A percentile compares a stretch with the other conserved stretches of the same genome.
Evolutionary conservation across 2,113 vertebrate genomes (phyloP).

Genomic region (Platichthys flesus): DNA sequence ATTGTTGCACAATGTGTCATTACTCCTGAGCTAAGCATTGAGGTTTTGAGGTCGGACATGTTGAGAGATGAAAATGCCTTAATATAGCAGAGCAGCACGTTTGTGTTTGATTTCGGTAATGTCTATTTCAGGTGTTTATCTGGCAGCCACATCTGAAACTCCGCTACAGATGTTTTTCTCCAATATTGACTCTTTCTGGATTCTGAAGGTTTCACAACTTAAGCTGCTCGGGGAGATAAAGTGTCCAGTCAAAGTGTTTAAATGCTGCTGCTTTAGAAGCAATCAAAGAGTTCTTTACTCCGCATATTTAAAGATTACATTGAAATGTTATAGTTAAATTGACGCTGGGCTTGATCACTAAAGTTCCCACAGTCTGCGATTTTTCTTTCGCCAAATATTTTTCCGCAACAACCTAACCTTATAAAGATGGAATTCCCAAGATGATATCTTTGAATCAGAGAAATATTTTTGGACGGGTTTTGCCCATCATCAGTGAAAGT

Average conservation of each 20-base stretch:
- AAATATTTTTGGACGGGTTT: slow-evolving; percentile 42
- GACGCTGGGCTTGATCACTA: neutral
- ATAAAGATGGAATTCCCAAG: slow-evolving; percentile 69
- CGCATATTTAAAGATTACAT: slow-evolving; percentile 38
- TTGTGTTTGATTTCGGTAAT: slow-evolving; percentile 69
- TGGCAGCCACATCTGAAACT: slow-evolving; percentile 71
- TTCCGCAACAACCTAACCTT: slow-evolving; percentile 68
- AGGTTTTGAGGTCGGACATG: slow-evolving; percentile 62
- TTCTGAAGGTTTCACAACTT: slow-evolving; percentile 56
- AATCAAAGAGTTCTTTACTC: slow-evolving; percentile 30
- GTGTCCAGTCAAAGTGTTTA: slow-evolving; percentile 46
- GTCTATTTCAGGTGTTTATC: slow-evolving; percentile 78
- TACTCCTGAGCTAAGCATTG: slow-evolving; percentile 47
- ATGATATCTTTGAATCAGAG: slow-evolving; percentile 68
- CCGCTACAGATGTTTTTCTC: slow-evolving; percentile 64
- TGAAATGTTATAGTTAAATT: slow-evolving; percentile 37
- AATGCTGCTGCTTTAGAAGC: slow-evolving; percentile 33
- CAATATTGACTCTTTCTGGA: slow-evolving; percentile 43
- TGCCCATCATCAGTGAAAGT: slow-evolving; percentile 52
- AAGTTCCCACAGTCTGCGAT: slow-evolving; percentile 46
- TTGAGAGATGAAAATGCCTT: slow-evolving; percentile 68
- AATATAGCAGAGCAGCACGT: slow-evolving; percentile 55
- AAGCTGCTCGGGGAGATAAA: slow-evolving; percentile 54
- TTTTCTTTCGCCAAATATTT: slow-evolving; percentile 1
- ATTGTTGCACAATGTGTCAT: slow-evolving; percentile 60